Evolutionary conservation across 2,797 vertebrate species (phyloP).

Genomic region (Benthosema pterotum): DNA sequence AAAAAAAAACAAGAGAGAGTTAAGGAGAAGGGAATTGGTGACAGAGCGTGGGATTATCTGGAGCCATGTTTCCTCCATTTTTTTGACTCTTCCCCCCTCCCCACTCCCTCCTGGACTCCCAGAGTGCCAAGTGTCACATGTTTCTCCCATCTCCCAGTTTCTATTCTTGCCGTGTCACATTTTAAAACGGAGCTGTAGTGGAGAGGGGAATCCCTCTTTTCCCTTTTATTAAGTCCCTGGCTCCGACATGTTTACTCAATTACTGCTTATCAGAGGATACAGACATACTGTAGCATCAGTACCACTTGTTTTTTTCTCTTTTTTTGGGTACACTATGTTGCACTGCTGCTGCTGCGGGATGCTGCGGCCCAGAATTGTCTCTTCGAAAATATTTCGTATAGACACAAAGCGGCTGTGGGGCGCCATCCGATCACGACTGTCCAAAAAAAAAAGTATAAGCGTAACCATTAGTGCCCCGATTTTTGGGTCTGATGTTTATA

Average conservation of each 20-base stretch:
- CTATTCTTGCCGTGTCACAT: constrained; percentile 40
- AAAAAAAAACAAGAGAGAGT: constrained; percentile 1
- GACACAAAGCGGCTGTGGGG: no score
- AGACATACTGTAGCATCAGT: constrained; percentile 48
- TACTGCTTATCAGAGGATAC: constrained; percentile 61
- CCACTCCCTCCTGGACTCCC: constrained; percentile 33
- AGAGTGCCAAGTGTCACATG: constrained; percentile 53
- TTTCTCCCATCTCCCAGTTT: constrained; percentile 33
- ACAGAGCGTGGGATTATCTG: constrained; percentile 47
- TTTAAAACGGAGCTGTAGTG: constrained; percentile 44
- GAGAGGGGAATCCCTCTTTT: constrained; percentile 53
- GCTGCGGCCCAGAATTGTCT: constrained; percentile 33
- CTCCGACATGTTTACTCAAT: constrained; percentile 70
- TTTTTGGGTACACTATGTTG: no score
- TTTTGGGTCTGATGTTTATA: no score
- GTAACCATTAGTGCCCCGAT: no score
- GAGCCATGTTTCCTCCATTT: constrained; percentile 50
- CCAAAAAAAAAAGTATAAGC: no score
- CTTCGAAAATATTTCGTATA: no score
- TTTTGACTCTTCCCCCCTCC: constrained; percentile 18
- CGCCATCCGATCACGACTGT: no score
- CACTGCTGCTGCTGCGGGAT: constrained; percentile 40
- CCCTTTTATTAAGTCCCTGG: constrained; percentile 68
- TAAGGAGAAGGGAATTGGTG: constrained; percentile 30
- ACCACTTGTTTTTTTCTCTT: constrained; percentile 41